Conservation (phyloP, 2,797 vertebrate species). For the Pelobates cultripes region DNA sequence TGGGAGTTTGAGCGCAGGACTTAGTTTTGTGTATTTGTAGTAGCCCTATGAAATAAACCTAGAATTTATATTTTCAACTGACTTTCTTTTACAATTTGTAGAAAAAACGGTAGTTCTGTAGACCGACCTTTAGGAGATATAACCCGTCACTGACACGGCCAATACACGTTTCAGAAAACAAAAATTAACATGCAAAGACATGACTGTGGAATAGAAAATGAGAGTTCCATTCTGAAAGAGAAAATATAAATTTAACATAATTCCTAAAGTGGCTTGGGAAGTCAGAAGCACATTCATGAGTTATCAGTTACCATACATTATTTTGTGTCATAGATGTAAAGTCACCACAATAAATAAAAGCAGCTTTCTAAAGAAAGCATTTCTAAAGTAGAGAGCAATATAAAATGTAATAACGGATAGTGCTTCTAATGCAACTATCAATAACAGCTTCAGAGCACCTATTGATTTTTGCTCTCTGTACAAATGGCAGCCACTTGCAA, state of each 20-base stretch:
- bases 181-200: conserved; percentile 18
- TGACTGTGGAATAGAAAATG: background rate
- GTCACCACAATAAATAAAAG: conserved; percentile 36
- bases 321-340: conserved; percentile 49
- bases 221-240: conserved; percentile 15
- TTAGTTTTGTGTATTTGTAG: too few relatives aligned
- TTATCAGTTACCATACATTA: conserved; percentile 54
- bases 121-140: conserved; percentile 3
- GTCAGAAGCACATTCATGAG: conserved; percentile 41
- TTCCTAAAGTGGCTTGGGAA: conserved; percentile 34
- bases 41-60: too few relatives aligned
- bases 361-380: conserved; percentile 52
- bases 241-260: conserved; percentile 43
- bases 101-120: too few relatives aligned
- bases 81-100: too few relatives aligned
- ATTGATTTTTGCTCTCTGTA: conserved; percentile 65
- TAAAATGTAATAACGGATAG: conserved; percentile 55
- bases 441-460: conserved; percentile 62
- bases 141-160: background rate
- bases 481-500: conserved; percentile 49
- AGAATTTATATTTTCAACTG: too few relatives aligned
- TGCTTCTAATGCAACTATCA: conserved; percentile 59
- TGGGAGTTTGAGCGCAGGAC: too few relatives aligned
- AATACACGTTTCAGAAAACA: background rate
- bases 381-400: conserved; percentile 59